phyloP scores from a whole-genome alignment of 2,888 invertebrate genomes.

The Heterodera filipjevi region DNA sequence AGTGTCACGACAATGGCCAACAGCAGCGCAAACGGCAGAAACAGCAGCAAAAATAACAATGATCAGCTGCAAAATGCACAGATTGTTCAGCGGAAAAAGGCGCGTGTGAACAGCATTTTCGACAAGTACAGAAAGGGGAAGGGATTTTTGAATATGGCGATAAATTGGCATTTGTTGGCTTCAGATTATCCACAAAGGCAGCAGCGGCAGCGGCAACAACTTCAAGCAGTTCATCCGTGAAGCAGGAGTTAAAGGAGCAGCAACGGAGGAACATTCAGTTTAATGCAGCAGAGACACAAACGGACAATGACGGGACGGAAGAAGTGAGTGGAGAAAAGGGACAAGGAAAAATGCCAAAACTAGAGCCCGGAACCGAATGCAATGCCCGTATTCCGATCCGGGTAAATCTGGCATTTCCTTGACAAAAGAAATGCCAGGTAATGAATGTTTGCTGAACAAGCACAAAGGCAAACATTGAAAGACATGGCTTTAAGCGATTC shows the following conservation, averaged over 20 bases:
- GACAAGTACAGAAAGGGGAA: constrained; percentile 37
- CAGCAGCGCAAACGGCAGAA: neutral
- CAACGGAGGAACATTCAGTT: neutral
- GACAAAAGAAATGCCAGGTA: too few relatives aligned
- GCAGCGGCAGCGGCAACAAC: constrained; percentile 27
- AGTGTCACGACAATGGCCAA: neutral
- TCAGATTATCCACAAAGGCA: constrained; percentile 36
- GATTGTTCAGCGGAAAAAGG: constrained; percentile 38
- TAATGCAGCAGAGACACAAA: constrained; percentile 21
- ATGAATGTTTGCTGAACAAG: too few relatives aligned
- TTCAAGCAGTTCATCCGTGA: neutral
- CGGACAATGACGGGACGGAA: neutral
- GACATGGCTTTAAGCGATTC: too few relatives aligned
- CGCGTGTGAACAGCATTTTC: constrained; percentile 44
- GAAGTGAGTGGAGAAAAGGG: neutral
- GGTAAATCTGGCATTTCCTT: too few relatives aligned
- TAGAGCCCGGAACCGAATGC: too few relatives aligned
- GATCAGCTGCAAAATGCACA: constrained; percentile 7
- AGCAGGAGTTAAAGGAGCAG: neutral
- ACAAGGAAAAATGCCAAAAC: neutral
- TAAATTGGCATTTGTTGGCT: constrained; percentile 23
- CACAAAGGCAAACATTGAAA: too few relatives aligned
- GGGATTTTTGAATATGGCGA: neutral
- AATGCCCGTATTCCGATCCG: too few relatives aligned
- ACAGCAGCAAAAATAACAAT: neutral